Percentiles rank a stretch among this genome's conserved stretches.
These are phyloP conservation scores for Venturia canescens DNA, from an alignment of 1,140 invertebrate genomes.

Conservation along the genomic window DNA sequence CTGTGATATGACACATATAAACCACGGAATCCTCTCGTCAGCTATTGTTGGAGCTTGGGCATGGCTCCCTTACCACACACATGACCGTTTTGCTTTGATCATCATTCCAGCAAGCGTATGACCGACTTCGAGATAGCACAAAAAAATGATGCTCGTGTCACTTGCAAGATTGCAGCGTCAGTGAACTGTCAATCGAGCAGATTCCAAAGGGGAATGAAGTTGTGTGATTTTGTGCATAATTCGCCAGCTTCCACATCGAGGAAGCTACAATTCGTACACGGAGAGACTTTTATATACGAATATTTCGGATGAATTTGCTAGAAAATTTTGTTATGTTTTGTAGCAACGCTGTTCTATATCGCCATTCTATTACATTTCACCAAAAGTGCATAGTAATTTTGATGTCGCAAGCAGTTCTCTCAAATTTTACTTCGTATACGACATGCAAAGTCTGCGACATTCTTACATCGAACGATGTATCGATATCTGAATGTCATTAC, in stretches of 20 bases:
- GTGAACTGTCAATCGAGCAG: neutral
- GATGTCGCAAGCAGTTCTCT: no score
- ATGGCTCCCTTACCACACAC: neutral
- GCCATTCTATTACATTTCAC: no score
- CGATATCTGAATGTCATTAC: no score
- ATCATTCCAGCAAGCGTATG: conserved; percentile 19
- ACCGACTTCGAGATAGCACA: conserved; percentile 16
- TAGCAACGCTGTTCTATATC: no score
- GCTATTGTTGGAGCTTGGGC: conserved; percentile 14
- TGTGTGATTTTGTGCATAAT: neutral
- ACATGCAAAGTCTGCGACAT: no score
- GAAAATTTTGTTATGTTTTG: no score
- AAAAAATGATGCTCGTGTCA: neutral
- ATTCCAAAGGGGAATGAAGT: neutral
- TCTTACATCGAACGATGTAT: no score
- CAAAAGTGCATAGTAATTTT: no score
- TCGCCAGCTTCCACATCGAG: neutral
- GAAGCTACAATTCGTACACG: neutral
- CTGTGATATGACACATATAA: neutral
- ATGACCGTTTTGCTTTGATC: conserved; percentile 27
- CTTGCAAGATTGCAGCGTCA: neutral
- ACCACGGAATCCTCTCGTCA: conserved; percentile 8
- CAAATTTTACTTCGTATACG: no score
- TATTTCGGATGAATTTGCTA: no score
- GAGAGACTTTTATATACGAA: no score